Percentiles rank a stretch among this genome's conserved stretches.
Conservation (phyloP, 1,140 invertebrate genomes). For the Galleria mellonella region DNA sequence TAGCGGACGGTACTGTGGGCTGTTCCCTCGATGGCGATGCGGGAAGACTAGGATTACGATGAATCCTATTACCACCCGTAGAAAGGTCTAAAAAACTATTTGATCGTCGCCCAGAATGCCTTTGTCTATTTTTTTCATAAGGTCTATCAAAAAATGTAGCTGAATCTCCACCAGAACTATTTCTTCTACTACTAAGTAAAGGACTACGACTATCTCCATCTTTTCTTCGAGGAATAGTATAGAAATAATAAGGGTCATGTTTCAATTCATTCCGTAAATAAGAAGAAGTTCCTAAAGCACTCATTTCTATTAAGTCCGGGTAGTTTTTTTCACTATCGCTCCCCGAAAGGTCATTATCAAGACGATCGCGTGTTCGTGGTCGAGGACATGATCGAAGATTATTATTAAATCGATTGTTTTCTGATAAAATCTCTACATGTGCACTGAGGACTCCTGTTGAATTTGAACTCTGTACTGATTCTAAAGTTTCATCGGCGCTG, state of each 20-base stretch:
- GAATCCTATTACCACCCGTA: constrained; percentile 45
- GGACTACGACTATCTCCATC: constrained; percentile 81
- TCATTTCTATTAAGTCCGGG: constrained; percentile 81
- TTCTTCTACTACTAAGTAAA: constrained; percentile 70
- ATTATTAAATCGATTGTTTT: constrained; percentile 70
- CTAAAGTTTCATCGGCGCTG: constrained; percentile 55
- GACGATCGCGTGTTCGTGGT: constrained; percentile 54
- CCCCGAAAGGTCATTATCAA: constrained; percentile 74
- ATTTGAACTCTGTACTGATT: constrained; percentile 58
- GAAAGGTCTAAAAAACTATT: constrained; percentile 76
- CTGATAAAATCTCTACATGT: constrained; percentile 64
- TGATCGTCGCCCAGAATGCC: constrained; percentile 52
- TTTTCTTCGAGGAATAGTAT: constrained; percentile 77
- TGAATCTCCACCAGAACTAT: constrained; percentile 65
- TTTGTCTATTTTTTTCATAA: constrained; percentile 45
- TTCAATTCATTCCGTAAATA: constrained; percentile 54
- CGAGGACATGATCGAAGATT: constrained; percentile 41
- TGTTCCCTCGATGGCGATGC: constrained; percentile 61
- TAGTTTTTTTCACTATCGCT: constrained; percentile 78
- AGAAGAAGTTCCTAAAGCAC: constrained; percentile 67
- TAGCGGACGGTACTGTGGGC: constrained; percentile 66
- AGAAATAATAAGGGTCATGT: constrained; percentile 72
- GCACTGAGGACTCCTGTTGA: constrained; percentile 54
- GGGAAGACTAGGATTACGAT: constrained; percentile 60
- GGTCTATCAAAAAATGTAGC: constrained; percentile 41